These are phyloP conservation scores for Leptocoma aspasia DNA, from an alignment of 2,113 vertebrate species.

Conservation along the genomic window DNA sequence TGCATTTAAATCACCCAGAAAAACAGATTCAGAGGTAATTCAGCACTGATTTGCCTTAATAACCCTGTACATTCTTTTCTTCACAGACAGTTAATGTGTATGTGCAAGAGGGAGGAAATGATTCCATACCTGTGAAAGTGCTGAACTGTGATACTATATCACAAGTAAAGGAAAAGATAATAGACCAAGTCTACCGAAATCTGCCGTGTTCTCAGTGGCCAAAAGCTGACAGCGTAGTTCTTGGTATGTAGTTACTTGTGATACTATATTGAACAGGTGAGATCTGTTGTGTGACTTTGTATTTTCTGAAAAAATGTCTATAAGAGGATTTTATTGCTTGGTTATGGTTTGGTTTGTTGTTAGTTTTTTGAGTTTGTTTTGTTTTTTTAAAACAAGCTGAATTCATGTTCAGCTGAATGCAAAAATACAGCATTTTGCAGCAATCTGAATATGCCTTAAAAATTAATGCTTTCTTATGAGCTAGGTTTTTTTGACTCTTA, in stretches of 20 bases:
- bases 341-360: neutral
- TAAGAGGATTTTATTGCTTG: neutral
- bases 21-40: neutral
- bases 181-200: conserved; percentile 93
- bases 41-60: neutral
- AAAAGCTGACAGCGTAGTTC: conserved; percentile 86
- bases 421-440: neutral
- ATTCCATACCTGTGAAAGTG: conserved; percentile 90
- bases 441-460: neutral
- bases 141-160: conserved; percentile 95
- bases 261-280: neutral
- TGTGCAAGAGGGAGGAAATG: conserved; percentile 87
- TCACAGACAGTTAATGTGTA: conserved; percentile 89
- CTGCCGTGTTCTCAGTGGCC: conserved; percentile 91
- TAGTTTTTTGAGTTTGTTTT: too few species aligned
- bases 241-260: conserved; percentile 77
- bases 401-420: neutral
- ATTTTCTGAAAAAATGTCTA: neutral
- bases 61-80: neutral
- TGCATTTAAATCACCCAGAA: neutral
- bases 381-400: neutral
- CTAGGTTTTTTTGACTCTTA: neutral
- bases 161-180: conserved; percentile 97
- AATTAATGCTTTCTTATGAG: neutral
- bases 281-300: neutral